Evolutionary conservation across 2,113 vertebrate genomes (phyloP), one percentile per base, ranked within the genome.

Genomic region (Tichodroma muraria): DNA sequence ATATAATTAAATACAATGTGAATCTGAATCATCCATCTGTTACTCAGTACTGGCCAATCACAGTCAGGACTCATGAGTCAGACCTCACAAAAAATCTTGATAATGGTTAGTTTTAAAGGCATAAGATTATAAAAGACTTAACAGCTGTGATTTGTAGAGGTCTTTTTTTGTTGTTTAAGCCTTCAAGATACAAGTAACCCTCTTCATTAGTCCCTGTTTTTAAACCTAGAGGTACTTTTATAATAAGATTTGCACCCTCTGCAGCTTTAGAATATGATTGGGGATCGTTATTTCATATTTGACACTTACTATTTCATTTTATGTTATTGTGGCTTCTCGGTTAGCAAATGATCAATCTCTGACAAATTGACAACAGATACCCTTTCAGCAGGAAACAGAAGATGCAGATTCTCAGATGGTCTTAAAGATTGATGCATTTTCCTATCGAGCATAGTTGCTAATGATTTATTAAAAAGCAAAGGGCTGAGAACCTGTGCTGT

Each of bases 1-100:
- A 70, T 87, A 82, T 59, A 88, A 94, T 95, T 92, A 89, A 94
- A 73, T 91, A 66, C 73, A 92, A 42, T 80, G 90, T 89, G 75
- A 85, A 66, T 83, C 68, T 91, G 80, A 95, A 78, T 94, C 92
- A 94, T 75, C 80, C 90, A 89, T 94, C 91, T 96, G 60, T 92
- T 94, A 75, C 54, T 86, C 80, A 69, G 49, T 53, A 49, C 57
- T 85, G 83, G 49, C 93, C 80, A 94, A 88, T 92, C 69, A 81
- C 19, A 80, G 56, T 63, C 45, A 83, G 90, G 72, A 86, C 17
- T 78, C 47, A n/a, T 92, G 91, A 96, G 50, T 90, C 77, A 95
- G 44, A 28, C 63, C 37, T 90, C 80, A 81, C 65, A 87, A 81
- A 89, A 90, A 90, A 69, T 79, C 90, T 81, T 87, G 40, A 65